These are phyloP conservation scores for Nebria brevicollis DNA, from an alignment of 2,888 invertebrate species.

Conservation along the genomic window DNA sequence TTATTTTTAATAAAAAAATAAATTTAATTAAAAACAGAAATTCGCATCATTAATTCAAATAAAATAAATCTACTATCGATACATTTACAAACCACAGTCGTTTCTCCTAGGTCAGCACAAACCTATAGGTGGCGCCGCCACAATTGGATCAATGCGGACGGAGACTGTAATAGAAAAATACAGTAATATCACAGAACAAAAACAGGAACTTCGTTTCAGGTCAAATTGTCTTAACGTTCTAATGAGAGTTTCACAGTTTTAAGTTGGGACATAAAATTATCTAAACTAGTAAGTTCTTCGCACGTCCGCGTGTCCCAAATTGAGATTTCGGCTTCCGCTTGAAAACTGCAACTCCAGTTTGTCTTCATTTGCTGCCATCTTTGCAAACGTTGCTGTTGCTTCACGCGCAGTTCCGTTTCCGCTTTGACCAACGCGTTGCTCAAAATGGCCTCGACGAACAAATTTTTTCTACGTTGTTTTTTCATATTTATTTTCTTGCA, in stretches of 20 bases:
- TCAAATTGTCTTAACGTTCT: slow-evolving; percentile 59
- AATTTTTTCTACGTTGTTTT: slow-evolving; percentile 69
- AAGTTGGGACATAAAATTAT: slow-evolving; percentile 73
- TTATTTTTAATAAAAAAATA: slow-evolving; percentile 15
- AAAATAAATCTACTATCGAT: slow-evolving; percentile 49
- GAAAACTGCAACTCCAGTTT: slow-evolving; percentile 47
- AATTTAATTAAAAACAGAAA: slow-evolving; percentile 2
- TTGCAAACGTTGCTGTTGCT: slow-evolving; percentile 71
- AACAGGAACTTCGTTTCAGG: slow-evolving; percentile 38
- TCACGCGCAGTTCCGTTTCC: slow-evolving; percentile 69
- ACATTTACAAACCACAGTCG: slow-evolving; percentile 59
- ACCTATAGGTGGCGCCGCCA: slow-evolving; percentile 48
- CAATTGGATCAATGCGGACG: slow-evolving; percentile 51
- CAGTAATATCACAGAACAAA: slow-evolving; percentile 61
- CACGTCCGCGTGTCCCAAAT: slow-evolving; percentile 55
- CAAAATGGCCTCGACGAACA: slow-evolving; percentile 74
- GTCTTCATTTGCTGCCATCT: slow-evolving; percentile 65
- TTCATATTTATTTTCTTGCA: slow-evolving; percentile 69
- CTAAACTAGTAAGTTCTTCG: slow-evolving; percentile 72
- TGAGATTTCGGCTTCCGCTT: slow-evolving; percentile 37
- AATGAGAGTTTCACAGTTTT: slow-evolving; percentile 67
- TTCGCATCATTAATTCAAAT: not conserved
- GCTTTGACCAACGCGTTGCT: slow-evolving; percentile 69
- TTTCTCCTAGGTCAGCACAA: slow-evolving; percentile 50
- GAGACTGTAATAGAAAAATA: slow-evolving; percentile 62